phyloP scores from a whole-genome alignment of 2,888 invertebrate species.

The Drosophila birchii region DNA sequence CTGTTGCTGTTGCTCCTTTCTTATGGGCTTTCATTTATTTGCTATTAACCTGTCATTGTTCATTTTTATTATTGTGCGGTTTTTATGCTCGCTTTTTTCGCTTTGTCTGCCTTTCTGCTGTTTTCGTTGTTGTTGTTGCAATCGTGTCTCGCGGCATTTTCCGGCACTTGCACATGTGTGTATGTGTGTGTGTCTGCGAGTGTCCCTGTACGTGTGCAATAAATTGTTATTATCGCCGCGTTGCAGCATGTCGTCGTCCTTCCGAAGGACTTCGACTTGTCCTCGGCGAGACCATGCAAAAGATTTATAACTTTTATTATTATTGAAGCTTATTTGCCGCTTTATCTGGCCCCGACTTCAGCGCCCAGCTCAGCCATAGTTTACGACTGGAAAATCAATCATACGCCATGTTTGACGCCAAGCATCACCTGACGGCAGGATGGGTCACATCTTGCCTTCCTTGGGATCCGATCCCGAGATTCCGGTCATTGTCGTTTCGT shows the following conservation, averaged over 20 bases:
- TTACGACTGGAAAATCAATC: conserved; percentile 75
- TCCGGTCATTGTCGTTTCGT: conserved; percentile 44
- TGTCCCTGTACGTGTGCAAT: conserved; percentile 68
- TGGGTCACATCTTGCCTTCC: conserved; percentile 10
- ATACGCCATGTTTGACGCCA: conserved; percentile 70
- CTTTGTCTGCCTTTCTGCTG: conserved; percentile 33
- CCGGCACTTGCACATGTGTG: conserved; percentile 63
- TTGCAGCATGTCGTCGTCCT: conserved; percentile 76
- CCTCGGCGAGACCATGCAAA: conserved; percentile 62
- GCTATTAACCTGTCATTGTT: conserved; percentile 84
- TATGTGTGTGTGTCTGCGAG: conserved; percentile 30
- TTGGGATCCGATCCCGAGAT: conserved; percentile 1
- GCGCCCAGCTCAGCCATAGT: conserved; percentile 53
- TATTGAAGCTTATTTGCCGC: conserved; percentile 78
- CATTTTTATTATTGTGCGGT: conserved; percentile 81
- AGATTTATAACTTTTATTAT: conserved; percentile 83
- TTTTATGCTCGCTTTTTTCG: conserved; percentile 63
- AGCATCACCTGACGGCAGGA: conserved; percentile 43
- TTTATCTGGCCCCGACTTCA: conserved; percentile 64
- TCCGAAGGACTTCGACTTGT: conserved; percentile 29
- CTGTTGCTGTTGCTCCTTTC: conserved; percentile 51
- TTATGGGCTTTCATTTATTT: conserved; percentile 83
- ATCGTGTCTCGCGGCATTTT: conserved; percentile 74
- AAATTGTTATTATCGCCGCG: conserved; percentile 83
- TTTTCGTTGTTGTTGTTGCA: conserved; percentile 50